Percentiles rank a stretch among this genome's conserved stretches.
These are phyloP conservation scores for Aphelinus atriplicis DNA, from an alignment of 1,140 invertebrate genomes.

Conservation along the genomic window DNA sequence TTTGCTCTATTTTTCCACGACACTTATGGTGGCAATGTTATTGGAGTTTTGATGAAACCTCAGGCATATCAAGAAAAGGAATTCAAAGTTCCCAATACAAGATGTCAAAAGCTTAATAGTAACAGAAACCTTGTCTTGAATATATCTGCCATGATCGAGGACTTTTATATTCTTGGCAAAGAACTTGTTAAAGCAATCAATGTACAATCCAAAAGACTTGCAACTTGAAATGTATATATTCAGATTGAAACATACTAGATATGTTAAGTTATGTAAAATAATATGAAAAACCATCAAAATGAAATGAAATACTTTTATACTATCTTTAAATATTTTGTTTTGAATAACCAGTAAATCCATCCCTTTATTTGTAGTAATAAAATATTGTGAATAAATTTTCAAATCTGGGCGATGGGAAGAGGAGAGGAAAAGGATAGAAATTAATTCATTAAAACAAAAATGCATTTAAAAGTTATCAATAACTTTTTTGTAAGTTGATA, in stretches of 20 bases:
- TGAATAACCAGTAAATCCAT: not conserved
- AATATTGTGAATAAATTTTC: not conserved
- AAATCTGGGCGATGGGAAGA: not conserved
- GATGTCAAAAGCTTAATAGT: conserved; percentile 63
- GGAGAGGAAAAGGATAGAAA: conserved; percentile 2
- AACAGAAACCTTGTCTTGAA: conserved; percentile 70
- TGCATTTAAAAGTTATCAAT: conserved; percentile 39
- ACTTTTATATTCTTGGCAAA: conserved; percentile 76
- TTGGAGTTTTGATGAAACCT: conserved; percentile 87
- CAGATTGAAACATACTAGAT: conserved; percentile 20
- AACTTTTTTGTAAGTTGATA: conserved; percentile 42
- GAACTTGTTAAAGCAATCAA: conserved; percentile 71
- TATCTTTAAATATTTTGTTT: too few relatives aligned
- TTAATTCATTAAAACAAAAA: conserved; percentile 34
- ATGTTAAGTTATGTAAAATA: conserved; percentile 19
- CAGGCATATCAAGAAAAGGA: conserved; percentile 69
- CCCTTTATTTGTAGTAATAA: not conserved
- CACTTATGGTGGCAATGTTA: conserved; percentile 80
- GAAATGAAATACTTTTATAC: too few relatives aligned
- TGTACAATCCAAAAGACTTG: conserved; percentile 49
- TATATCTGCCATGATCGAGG: conserved; percentile 75
- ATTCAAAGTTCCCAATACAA: conserved; percentile 75
- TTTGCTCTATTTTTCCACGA: conserved; percentile 91
- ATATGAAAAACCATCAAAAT: not conserved
- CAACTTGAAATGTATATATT: conserved; percentile 18